phyloP scores from a whole-genome alignment of 2,888 invertebrate species.

The Dynastes tityus region DNA sequence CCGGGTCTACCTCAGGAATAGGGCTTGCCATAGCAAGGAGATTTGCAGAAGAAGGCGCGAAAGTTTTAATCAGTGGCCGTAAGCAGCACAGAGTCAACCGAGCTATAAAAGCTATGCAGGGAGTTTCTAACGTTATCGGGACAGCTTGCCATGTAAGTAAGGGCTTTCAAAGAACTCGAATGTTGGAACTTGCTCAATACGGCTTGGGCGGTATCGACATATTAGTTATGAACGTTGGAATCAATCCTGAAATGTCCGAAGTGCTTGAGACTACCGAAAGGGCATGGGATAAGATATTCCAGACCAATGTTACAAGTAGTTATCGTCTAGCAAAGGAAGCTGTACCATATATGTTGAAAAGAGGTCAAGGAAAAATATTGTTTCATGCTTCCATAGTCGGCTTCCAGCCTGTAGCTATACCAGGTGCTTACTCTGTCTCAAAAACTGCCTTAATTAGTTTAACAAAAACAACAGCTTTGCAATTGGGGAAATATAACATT shows the following conservation, averaged over 20 bases:
- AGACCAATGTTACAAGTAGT: constrained; percentile 92
- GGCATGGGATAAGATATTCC: constrained; percentile 97
- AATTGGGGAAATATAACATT: constrained; percentile 86
- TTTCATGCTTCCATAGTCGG: constrained; percentile 93
- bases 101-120: constrained; percentile 81
- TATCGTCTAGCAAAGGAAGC: constrained; percentile 92
- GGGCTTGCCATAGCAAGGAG: constrained; percentile 93
- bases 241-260: constrained; percentile 87
- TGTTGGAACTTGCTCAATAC: constrained; percentile 22
- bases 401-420: constrained; percentile 82
- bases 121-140: constrained; percentile 84
- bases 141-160: constrained; percentile 92
- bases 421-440: constrained; percentile 94
- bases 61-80: constrained; percentile 92
- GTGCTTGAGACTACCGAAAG: constrained; percentile 87
- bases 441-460: constrained; percentile 94
- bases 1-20: constrained; percentile 94
- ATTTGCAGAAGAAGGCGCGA: constrained; percentile 91
- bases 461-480: constrained; percentile 85
- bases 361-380: constrained; percentile 89
- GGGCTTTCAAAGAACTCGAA: constrained; percentile 77
- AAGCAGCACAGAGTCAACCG: constrained; percentile 88
- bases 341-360: constrained; percentile 84
- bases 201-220: constrained; percentile 89
- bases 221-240: constrained; percentile 95